phyloP scores from a whole-genome alignment of 2,113 vertebrate genomes.

The Puffinus mauretanicus region DNA sequence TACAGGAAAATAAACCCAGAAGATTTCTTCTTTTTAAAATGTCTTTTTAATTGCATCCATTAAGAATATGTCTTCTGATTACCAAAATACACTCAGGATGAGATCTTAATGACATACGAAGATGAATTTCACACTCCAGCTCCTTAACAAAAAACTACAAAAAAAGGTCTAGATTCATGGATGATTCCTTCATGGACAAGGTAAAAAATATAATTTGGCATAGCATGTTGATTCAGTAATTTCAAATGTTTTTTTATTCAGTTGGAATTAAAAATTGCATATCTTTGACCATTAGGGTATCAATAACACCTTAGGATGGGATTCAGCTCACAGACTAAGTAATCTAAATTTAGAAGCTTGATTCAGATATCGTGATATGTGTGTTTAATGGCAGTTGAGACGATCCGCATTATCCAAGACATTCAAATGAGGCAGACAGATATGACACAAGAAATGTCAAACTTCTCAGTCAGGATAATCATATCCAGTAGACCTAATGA shows the following conservation, averaged over 20 bases:
- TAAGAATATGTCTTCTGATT: background rate
- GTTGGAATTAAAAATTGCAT: background rate
- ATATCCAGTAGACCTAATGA: background rate
- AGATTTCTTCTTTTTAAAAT: background rate
- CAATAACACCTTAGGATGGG: background rate
- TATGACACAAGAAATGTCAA: background rate
- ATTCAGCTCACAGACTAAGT: background rate
- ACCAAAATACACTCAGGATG: background rate
- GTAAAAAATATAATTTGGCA: background rate
- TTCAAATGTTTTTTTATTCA: background rate
- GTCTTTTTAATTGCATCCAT: background rate
- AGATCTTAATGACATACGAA: background rate
- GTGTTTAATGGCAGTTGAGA: background rate
- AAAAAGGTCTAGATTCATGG: background rate
- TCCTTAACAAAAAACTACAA: background rate
- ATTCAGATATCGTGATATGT: background rate
- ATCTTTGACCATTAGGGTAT: background rate
- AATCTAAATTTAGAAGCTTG: background rate
- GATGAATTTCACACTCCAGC: background rate
- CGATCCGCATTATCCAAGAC: fast-evolving
- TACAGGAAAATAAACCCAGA: fast-evolving
- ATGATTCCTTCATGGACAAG: background rate
- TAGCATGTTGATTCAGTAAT: background rate
- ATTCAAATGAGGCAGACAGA: background rate
- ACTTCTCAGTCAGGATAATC: background rate